Base-by-base conservation (phyloP, 2,797 vertebrate genomes). In the Gastrophryne carolinensis region DNA sequence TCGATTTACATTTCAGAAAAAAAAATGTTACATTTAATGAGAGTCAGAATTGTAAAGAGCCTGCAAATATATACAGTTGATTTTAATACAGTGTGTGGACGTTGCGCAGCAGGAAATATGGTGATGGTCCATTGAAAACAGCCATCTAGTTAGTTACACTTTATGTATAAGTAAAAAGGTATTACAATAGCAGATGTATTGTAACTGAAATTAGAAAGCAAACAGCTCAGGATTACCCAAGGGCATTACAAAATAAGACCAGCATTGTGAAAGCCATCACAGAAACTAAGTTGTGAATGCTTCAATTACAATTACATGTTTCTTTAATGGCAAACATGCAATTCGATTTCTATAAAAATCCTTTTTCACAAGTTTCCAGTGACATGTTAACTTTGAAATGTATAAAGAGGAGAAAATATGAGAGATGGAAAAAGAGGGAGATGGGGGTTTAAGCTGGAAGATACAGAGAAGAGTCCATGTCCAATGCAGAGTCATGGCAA, bases 101-200 rank as follows among this genome's bases (percentile, higher is more conserved):
- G 34, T 73, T 54, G 71, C 30, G 44, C 58, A 30, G 49, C 35
- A 66, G 27, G 47, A 24, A 72, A 37, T 63, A 58, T 52, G 58
- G 74, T 78, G 77, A 72, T 84, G 52, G 81, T 64, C 61, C 52
- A 76, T 52, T 78, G 68, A 65, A 65, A 71, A 58, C 47, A 78
- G 58, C 30, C 67, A 78, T 78, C 61, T 65, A 78, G 75, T 78
- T 78, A 78, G 64, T 60, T 52, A 60, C 47, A 53, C 78, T 80
- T 66, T 78, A 79, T 85, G 85, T 86, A 86, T 87, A 85, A 89
- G 87, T 88, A 81, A 81, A 82, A 81, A 84, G 67, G 82, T 79
- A 87, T 90, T 88, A 88, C 85, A 90, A 87, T 78, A 87, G 85
- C 89, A 91, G 88, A 87, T 88, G 87, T 81, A 86, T 84, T 82